Evolutionary conservation across 2,113 vertebrate genomes (phyloP), one percentile per base, ranked within the genome.

Genomic region (Uria aalge): DNA sequence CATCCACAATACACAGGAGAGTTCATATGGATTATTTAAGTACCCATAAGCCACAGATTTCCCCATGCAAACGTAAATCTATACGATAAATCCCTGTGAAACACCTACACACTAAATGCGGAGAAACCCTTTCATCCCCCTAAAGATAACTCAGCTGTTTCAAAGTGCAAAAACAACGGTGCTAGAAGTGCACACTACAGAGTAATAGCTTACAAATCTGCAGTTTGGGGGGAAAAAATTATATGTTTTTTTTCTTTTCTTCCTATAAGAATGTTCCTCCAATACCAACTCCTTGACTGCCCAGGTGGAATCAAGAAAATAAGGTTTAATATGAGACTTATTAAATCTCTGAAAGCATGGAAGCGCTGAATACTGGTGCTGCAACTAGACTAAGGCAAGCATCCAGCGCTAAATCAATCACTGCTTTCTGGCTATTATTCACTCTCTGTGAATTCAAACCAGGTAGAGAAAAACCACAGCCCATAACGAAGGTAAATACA

Each of bases 11-110:
- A 94, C 84, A 86, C 87, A 63, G 79, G 77, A 73, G 90, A 63
- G 30, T 64, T 90, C 88, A 62, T 38, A 85, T 63, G 74, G 89
- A 88, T 90, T 90, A 83, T 88, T 90, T 76, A 94, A 97, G 93
- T 53, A 92, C 21, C 64, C 79, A 16, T 68, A 92, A 97, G 63
- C 47, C 63, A 59, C 24, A 63, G 74, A 79, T 77, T 76, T 77
- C 66, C 75, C 80, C 53, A 26, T 7, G 24, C 50, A 63, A 16
- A 78, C 63, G 78, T 55, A 77, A 94, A 91, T 62, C 78, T 63
- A 13, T 43, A 50, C 2, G 41, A 85, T 75, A 93, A 96, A 94
- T 68, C 84, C 68, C 38, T 23, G 13, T 48, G 84, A 62, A 90
- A 50, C 29, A 63, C 34, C 53, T 72, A 43, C 22, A 16, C 0